These are phyloP conservation scores for Ailuropoda melanoleuca DNA, from an alignment of 2,113 vertebrate genomes.

Conservation along the genomic window DNA sequence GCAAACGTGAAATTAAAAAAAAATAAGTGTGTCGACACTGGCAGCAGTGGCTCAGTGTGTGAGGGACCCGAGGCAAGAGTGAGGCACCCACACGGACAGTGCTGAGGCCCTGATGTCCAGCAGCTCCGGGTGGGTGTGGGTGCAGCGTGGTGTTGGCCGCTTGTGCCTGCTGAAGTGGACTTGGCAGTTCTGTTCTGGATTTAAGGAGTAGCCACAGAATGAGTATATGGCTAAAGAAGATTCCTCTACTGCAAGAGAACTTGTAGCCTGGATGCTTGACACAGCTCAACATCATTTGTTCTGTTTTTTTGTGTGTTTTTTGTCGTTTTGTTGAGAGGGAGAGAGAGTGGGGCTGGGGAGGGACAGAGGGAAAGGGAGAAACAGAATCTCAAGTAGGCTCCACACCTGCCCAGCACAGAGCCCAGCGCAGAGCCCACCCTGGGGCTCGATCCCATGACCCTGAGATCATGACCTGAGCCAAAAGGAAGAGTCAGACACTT, in stretches of 20 bases:
- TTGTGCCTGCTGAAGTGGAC: background rate
- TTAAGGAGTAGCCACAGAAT: background rate
- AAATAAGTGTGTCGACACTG: background rate
- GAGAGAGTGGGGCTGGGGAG: background rate
- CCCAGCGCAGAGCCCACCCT: background rate
- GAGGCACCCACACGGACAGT: rapidly evolving
- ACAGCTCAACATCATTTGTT: background rate
- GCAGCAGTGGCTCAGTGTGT: background rate
- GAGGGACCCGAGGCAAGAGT: background rate
- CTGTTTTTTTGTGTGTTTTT: background rate
- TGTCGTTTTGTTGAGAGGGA: background rate
- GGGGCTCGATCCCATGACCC: background rate
- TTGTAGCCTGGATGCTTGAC: background rate
- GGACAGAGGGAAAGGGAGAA: background rate
- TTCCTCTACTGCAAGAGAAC: background rate
- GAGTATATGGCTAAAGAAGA: background rate
- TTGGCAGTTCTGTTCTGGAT: background rate
- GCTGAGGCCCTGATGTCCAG: no score
- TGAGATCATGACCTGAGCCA: background rate
- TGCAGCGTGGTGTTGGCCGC: background rate
- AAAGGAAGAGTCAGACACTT: background rate
- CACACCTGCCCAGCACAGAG: background rate
- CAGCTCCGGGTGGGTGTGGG: rapidly evolving
- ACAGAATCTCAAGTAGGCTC: background rate
- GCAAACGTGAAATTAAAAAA: background rate